Evolutionary conservation across 2,888 invertebrate genomes (phyloP).

Genomic region (Galerucella pusilla): DNA sequence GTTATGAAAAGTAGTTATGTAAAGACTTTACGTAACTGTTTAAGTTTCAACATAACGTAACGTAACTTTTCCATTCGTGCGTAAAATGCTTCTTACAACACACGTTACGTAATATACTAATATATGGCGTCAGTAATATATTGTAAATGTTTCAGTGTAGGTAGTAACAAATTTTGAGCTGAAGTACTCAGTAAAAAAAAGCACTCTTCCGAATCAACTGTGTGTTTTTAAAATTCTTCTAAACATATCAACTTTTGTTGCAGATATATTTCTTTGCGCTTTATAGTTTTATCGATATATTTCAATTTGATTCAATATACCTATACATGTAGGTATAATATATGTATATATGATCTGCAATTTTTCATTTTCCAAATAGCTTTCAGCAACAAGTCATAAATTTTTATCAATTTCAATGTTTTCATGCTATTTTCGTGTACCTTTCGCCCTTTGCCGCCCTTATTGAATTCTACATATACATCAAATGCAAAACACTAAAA

Average conservation of each 20-base stretch:
- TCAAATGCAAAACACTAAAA: constrained; percentile 44
- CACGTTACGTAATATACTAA: too few species aligned
- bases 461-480: constrained; percentile 29
- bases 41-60: too few species aligned
- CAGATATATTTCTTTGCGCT: neutral
- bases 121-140: too few species aligned
- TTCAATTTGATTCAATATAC: neutral
- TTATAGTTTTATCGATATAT: constrained; percentile 1
- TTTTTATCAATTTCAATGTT: constrained; percentile 31
- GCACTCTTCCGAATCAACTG: too few species aligned
- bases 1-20: too few species aligned
- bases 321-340: neutral
- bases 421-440: constrained; percentile 25
- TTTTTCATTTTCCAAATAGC: constrained; percentile 26
- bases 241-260: neutral
- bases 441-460: constrained; percentile 3
- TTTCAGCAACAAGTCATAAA: constrained; percentile 29
- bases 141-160: too few species aligned
- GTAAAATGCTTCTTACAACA: too few species aligned
- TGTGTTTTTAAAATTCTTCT: too few species aligned
- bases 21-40: too few species aligned
- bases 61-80: too few species aligned
- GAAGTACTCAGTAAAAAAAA: too few species aligned
- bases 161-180: too few species aligned
- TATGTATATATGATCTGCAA: constrained; percentile 6